Percentiles rank a stretch among this genome's conserved stretches.
phyloP scores from a whole-genome alignment of 2,113 vertebrate species.

The Rynchops niger region DNA sequence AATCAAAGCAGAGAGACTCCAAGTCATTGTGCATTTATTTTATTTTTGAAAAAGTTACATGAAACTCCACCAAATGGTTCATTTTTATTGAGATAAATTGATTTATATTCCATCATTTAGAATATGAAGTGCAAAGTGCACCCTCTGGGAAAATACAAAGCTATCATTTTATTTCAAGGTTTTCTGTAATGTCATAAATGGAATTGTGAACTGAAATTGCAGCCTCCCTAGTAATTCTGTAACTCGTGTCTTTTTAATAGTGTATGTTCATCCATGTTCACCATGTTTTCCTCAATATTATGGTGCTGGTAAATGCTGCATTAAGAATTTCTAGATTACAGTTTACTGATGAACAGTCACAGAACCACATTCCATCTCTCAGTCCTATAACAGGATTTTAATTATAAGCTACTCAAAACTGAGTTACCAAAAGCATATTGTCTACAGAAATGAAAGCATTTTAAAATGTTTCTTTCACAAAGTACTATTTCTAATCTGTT shows the following conservation, averaged over 20 bases:
- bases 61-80: not conserved
- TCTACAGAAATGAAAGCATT: not conserved
- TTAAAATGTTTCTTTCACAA: conserved; percentile 20
- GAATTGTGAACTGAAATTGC: not conserved
- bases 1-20: not conserved
- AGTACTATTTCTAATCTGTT: not conserved
- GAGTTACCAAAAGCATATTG: not conserved
- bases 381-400: not conserved
- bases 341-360: not conserved
- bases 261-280: not conserved
- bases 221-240: not conserved
- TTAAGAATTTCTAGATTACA: not conserved
- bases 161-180: not conserved
- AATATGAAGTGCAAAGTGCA: not conserved
- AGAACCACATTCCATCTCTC: not conserved
- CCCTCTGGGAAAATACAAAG: not conserved
- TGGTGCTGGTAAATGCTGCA: not conserved
- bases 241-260: not conserved
- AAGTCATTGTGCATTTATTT: not conserved
- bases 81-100: not conserved
- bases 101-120: not conserved
- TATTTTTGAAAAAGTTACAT: not conserved
- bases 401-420: not conserved
- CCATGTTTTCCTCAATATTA: not conserved
- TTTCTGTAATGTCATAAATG: not conserved